These are phyloP conservation scores for Mycteria americana DNA, from an alignment of 2,797 vertebrate genomes.

Conservation along the genomic window DNA sequence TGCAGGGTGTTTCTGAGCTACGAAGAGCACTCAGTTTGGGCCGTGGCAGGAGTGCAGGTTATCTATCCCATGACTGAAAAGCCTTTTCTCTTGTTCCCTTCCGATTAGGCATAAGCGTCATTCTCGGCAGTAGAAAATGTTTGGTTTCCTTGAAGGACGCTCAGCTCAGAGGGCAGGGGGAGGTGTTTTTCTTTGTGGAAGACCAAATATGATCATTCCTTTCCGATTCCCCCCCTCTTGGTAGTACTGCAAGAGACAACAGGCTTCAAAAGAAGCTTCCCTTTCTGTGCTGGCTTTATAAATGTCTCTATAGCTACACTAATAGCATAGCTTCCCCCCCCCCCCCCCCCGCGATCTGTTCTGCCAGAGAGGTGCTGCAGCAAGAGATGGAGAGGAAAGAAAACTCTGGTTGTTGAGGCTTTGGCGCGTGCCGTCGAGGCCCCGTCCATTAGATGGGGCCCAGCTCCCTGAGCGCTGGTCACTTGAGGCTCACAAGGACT, in stretches of 20 bases:
- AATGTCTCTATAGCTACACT: background rate
- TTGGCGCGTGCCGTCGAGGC: fast-evolving
- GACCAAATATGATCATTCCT: background rate
- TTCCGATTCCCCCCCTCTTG: background rate
- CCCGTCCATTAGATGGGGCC: fast-evolving
- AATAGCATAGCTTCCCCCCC: background rate
- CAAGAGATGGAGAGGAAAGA: background rate
- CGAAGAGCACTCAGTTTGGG: fast-evolving
- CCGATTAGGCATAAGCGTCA: background rate
- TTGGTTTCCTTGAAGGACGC: background rate
- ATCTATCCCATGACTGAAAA: fast-evolving
- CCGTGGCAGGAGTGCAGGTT: background rate
- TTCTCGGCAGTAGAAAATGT: background rate
- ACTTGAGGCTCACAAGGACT: background rate
- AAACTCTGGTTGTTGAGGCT: background rate
- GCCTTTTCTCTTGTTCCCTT: background rate
- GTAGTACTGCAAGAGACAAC: background rate
- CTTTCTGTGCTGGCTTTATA: background rate
- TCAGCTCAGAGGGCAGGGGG: fast-evolving
- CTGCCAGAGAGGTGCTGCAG: background rate
- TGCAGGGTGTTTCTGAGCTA: background rate
- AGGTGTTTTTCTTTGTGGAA: background rate
- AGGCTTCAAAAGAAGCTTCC: background rate
- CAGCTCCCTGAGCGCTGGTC: background rate
- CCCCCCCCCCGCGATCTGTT: background rate